phyloP scores from a whole-genome alignment of 2,888 invertebrate genomes.

The Brassicogethes aeneus region DNA sequence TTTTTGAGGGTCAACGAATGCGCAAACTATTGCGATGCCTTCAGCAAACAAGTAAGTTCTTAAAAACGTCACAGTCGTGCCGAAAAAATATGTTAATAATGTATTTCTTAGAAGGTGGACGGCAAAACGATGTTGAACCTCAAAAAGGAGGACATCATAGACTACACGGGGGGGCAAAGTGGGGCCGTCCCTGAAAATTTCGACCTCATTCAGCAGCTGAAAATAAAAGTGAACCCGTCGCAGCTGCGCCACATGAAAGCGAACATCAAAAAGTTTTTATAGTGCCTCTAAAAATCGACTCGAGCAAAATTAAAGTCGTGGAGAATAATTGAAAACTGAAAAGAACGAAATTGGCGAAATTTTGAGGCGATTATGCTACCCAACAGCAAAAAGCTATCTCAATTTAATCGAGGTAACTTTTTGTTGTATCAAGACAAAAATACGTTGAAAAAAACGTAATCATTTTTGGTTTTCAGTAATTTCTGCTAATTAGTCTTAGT shows the following conservation, averaged over 20 bases:
- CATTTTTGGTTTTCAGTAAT: too few relatives aligned
- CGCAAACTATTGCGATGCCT: constrained; percentile 60
- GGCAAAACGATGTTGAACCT: constrained; percentile 72
- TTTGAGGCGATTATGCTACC: too few relatives aligned
- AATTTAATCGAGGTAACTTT: too few relatives aligned
- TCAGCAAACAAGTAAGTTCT: constrained; percentile 43
- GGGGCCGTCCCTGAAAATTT: constrained; percentile 90
- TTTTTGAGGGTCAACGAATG: constrained; percentile 86
- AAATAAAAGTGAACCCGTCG: constrained; percentile 72
- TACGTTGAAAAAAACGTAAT: too few relatives aligned
- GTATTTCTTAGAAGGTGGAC: constrained; percentile 57
- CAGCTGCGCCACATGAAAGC: constrained; percentile 56
- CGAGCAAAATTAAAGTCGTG: neutral
- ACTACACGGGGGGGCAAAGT: constrained; percentile 85
- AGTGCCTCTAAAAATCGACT: constrained; percentile 36
- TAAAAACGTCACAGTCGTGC: neutral
- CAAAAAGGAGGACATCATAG: constrained; percentile 84
- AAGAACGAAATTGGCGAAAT: too few relatives aligned
- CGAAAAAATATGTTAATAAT: constrained; percentile 4
- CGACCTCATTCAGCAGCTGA: constrained; percentile 85
- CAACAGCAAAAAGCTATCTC: too few relatives aligned
- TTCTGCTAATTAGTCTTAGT: too few relatives aligned
- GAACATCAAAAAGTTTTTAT: constrained; percentile 57
- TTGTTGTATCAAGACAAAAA: too few relatives aligned
- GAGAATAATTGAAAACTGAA: too few relatives aligned